Conservation (phyloP, 1,140 invertebrate genomes). For the Camponotus vicinus region DNA sequence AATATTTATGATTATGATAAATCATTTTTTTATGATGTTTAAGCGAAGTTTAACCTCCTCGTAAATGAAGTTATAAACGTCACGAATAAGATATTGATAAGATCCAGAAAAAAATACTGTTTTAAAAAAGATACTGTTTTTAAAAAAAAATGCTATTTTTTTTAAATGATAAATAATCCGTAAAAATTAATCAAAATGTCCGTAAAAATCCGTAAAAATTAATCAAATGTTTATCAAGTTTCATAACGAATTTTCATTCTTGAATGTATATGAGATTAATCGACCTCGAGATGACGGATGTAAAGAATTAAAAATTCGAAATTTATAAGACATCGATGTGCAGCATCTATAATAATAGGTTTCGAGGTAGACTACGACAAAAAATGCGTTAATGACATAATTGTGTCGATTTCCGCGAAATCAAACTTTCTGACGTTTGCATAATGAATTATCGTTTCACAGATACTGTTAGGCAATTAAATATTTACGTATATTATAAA, state of each 20-base stretch:
- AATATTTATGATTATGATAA: background rate
- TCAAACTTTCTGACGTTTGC: background rate
- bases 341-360: conserved; percentile 16
- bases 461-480: background rate
- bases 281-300: background rate
- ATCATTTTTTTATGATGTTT: background rate
- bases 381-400: conserved; percentile 30
- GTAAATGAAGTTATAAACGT: background rate
- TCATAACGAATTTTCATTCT: background rate
- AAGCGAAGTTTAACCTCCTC: background rate
- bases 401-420: conserved; percentile 4
- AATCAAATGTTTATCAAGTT: background rate
- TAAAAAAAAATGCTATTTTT: background rate
- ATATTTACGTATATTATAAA: background rate
- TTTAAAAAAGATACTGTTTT: no score
- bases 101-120: no score
- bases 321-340: background rate
- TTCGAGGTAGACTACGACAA: background rate
- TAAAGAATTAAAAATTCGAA: conserved; percentile 15
- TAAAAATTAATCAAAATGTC: background rate
- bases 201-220: background rate
- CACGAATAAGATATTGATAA: background rate
- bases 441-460: background rate
- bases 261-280: background rate
- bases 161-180: background rate